Conservation (phyloP, 2,113 vertebrate genomes). For the Puffinus mauretanicus region DNA sequence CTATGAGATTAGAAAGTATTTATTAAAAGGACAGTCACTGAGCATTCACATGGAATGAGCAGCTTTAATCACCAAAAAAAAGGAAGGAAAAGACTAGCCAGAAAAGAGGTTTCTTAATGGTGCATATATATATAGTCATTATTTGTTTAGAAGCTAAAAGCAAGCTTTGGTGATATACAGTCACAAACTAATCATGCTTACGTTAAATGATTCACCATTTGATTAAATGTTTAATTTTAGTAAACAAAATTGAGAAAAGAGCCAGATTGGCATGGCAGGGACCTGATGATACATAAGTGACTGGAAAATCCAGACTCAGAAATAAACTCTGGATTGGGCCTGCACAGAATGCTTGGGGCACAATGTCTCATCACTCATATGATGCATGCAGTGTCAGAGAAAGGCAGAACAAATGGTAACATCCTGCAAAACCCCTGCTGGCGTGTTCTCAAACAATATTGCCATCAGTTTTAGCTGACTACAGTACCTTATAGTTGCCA, state of each 20-base stretch:
- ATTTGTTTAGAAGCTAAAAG: slow-evolving; percentile 7
- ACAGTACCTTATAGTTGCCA: slow-evolving; percentile 33
- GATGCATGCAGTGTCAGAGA: slow-evolving; percentile 16
- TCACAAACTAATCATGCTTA: not conserved
- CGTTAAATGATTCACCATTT: slow-evolving; percentile 27
- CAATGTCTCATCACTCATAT: slow-evolving; percentile 6
- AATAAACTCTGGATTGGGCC: not conserved
- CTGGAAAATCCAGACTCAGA: slow-evolving; percentile 30
- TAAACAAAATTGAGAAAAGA: slow-evolving; percentile 42
- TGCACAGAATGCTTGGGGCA: not conserved
- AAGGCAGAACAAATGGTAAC: slow-evolving; percentile 17
- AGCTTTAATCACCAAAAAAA: not conserved
- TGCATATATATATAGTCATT: not conserved
- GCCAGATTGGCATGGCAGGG: not conserved
- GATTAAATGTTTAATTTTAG: slow-evolving; percentile 54
- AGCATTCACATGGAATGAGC: not conserved
- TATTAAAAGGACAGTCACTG: not conserved
- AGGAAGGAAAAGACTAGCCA: not conserved
- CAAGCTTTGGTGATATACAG: not conserved
- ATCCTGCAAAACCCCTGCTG: slow-evolving; percentile 22
- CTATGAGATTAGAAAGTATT: not conserved
- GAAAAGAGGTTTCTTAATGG: not conserved
- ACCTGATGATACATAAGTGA: slow-evolving; percentile 16
- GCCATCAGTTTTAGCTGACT: slow-evolving; percentile 27
- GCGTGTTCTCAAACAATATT: slow-evolving; percentile 7